Evolutionary conservation across 2,797 vertebrate genomes (phyloP), one percentile per base, ranked within the genome.

Genomic region (Enteromius radiatus): DNA sequence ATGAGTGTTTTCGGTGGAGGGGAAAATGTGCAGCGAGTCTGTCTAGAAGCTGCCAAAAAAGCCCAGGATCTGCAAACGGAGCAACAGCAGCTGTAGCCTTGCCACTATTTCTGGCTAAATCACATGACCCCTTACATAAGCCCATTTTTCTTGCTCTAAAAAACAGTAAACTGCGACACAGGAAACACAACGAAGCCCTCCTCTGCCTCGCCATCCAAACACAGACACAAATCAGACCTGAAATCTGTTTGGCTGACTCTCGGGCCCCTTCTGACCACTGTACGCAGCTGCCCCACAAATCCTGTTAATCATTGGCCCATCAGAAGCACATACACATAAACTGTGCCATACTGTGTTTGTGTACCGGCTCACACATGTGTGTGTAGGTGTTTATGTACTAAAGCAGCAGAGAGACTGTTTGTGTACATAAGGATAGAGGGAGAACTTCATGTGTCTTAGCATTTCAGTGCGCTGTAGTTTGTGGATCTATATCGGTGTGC

Each of bases 111-210:
- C 96, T 95, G 96, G 96, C 96, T 94, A 92, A 96, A 96, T 98
- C 97, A 99, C 96, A 96, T 98, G 97, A 96, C 96, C 93, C 61
- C 95, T 99, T 99, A 98, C 96, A 98, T 99, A 99, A 99, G 96
- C 96, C 95, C 96, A 97, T 97, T 97, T 97, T 95, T 98, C 96
- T 93, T 97, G 97, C 97, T 98, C 96, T 95, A 96, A 96, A 97
- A 98, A 98, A 96, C 96, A 96, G 96, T 96, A 96, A 95, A 92
- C 91, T 96, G 96, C 96, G 95, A 97, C 96, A 96, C 96, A 97
- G 96, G 96, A 96, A 97, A 96, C 90, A 95, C 95, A 96, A 70
- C 45, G 47, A 52, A 84, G 85, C 84, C 89, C 81, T 52, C 65
- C 77, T 69, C 49, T 12, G 10, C 63, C 54, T 45, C 7, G 19